Conservation (phyloP, 2,797 vertebrate species). For the Ibycter americanus region DNA sequence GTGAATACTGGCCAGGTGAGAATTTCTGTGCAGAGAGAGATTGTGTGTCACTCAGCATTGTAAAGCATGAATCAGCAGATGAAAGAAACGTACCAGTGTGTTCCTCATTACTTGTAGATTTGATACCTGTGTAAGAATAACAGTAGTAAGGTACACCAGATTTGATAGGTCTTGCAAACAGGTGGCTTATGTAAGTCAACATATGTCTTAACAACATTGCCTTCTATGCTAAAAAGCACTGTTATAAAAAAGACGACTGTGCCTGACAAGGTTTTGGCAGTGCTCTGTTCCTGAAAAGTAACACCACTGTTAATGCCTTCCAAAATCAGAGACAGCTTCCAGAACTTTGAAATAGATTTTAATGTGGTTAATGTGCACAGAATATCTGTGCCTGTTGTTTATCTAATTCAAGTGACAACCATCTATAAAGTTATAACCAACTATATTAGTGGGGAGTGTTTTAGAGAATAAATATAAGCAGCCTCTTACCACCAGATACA, state of each 20-base stretch:
- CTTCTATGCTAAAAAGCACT: not conserved
- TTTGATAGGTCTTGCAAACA: not conserved
- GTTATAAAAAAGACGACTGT: not conserved
- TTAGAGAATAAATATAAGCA: not conserved
- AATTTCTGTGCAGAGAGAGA: not conserved
- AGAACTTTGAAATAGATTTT: not conserved
- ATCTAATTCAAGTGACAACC: not conserved
- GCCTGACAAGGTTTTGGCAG: not conserved
- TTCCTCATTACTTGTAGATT: not conserved
- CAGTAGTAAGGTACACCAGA: not conserved
- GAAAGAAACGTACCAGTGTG: not conserved
- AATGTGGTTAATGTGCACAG: not conserved
- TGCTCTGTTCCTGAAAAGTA: not conserved
- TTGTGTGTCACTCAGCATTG: not conserved
- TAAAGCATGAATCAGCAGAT: not conserved
- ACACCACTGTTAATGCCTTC: not conserved
- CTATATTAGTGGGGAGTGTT: not conserved
- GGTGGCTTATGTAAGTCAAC: not conserved
- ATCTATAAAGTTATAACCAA: not conserved
- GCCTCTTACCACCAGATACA: not conserved
- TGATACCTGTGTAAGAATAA: not conserved
- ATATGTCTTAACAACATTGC: not conserved
- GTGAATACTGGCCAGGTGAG: not conserved
- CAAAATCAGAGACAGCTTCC: not conserved
- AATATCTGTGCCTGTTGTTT: not conserved